Base-by-base conservation (phyloP, 2,113 vertebrate genomes). In the Progne subis region DNA sequence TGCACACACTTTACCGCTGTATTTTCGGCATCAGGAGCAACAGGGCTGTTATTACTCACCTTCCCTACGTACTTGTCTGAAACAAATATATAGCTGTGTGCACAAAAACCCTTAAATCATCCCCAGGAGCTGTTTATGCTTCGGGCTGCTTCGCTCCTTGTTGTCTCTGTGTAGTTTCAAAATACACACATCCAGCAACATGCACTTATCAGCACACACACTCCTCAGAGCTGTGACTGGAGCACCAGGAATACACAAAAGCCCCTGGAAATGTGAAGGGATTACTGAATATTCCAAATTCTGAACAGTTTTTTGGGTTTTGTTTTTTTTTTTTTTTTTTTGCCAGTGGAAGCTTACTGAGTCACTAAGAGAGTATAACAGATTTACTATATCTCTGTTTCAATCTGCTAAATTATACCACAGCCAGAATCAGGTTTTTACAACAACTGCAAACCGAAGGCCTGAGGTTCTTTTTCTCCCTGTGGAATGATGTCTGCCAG, bases 1-100 rank as follows among this genome's bases (percentile, higher is more conserved):
- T 2, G 20, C 74, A 49, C 44, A 0, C 32, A 0, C 67, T 17
- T 8, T 1, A 0, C 76, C 3, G 12, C 3, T 2, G 1, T 0
- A 1, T 53, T 21, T 31, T 13, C 6, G 1, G 19, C 31, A 14
- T 3, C 59, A 31, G 29, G 23, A 78, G 46, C 43, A 39, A 3
- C 1, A 2, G 49, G 43, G 79, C 37, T 83, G 29, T 24, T 18
- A 13, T 6, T 28, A 10, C 26, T 85, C 34, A 1, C 61, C 78
- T 68, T 14, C 25, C 41, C 60, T 16, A 5, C 9, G 0, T 0
- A 2, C 28, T 34, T 34, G 57, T 14, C 46, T 14, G 72, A 23
- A 57, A 26, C 16, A 44, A 12, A 59, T 2, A 9, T 1, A 6
- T 0, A 7, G 8, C 12, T 4, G 24, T 5, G 60, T 47, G 16